Conservation (phyloP, 2,113 vertebrate species). For the Heliornis fulica region DNA sequence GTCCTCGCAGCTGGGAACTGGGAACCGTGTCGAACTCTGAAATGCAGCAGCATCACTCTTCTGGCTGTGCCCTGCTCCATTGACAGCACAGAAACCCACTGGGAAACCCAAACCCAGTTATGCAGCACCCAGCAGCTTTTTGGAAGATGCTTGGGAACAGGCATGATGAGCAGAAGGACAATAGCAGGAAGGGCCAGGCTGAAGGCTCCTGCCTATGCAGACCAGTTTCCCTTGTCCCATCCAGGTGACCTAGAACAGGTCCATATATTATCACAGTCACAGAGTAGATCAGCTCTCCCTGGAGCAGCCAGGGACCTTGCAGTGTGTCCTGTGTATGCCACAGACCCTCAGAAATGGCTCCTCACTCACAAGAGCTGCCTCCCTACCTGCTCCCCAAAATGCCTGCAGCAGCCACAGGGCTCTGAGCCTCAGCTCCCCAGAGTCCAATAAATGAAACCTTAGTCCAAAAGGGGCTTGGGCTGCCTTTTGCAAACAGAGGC, state of each 20-base stretch:
- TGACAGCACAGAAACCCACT: neutral
- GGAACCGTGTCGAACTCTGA: neutral
- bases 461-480: neutral
- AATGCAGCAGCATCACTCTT: neutral
- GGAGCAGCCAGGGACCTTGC: neutral
- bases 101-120: neutral
- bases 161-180: neutral
- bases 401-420: slow-evolving; percentile 17
- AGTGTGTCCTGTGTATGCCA: rapidly evolving
- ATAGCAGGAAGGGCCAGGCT: neutral
- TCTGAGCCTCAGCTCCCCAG: neutral
- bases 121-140: neutral
- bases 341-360: neutral
- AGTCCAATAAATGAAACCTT: neutral
- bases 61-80: neutral
- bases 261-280: neutral
- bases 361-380: neutral
- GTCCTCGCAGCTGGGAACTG: neutral
- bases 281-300: neutral
- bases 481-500: slow-evolving; percentile 37
- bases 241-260: neutral
- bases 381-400: neutral
- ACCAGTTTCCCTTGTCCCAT: neutral
- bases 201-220: neutral
- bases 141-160: neutral